Base-by-base conservation (phyloP, 2,888 invertebrate species). In the Allygus modestus region DNA sequence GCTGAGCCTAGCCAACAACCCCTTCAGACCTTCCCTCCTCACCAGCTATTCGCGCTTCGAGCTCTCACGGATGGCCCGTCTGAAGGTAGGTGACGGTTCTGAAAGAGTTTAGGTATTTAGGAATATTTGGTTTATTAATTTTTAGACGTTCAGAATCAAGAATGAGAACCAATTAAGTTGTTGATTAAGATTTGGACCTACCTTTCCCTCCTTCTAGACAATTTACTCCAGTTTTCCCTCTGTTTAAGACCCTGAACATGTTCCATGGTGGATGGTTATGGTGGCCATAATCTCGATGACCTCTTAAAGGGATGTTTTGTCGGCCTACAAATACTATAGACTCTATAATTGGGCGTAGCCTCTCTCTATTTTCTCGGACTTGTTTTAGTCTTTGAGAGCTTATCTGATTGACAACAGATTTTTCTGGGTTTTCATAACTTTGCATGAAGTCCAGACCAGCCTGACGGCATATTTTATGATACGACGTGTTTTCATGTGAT, bases 251-350 rank as follows among this genome's bases (percentile, higher is more conserved):
- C n/a, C n/a, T n/a, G n/a, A n/a, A n/a, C n/a, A n/a, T n/a, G n/a
- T n/a, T n/a, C n/a, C n/a, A n/a, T n/a, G n/a, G n/a, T n/a, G n/a
- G n/a, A n/a, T n/a, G n/a, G n/a, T n/a, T n/a, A n/a, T n/a, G n/a
- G n/a, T n/a, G n/a, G n/a, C 73, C 73, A 33, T 73, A 28, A 73
- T 73, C 73, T 9, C 33, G 33, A 73, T 73, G 73, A 20, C 69
- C 69, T 23, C n/a, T 69, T 12, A 69, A 69, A 23, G 69, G 69
- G 12, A n/a, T 69, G 26, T 69, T 69, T 33, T 69, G 69, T 4
- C 69, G 17, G 5, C 69, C 69, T 2, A 33, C 4, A 33, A 73
- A 73, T 26, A 73, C 15, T 4, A 73, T 41, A 17, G 33, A n/a
- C 37, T 73, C 37, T 9, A 73, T 17, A 12, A 73, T 41, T n/a